A percentile compares a stretch with the other conserved stretches of the same genome.
phyloP scores from a whole-genome alignment of 2,797 vertebrate genomes.

The Spinibarbus caldwelli region DNA sequence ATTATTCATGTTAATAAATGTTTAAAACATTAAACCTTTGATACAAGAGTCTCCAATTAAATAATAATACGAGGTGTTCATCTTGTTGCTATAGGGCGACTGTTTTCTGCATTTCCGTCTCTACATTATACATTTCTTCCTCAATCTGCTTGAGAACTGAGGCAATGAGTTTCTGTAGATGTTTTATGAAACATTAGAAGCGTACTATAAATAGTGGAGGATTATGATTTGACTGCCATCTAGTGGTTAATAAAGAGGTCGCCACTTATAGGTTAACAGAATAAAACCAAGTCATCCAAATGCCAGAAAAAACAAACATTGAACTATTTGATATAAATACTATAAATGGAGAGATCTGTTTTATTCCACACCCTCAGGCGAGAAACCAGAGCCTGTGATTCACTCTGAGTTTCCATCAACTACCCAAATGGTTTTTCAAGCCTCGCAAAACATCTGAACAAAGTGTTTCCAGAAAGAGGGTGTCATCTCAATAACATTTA shows the following conservation, averaged over 20 bases:
- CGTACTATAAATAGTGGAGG: neutral
- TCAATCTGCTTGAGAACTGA: neutral
- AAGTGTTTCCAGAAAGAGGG: neutral
- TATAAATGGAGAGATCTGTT: neutral
- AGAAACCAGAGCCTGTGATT: neutral
- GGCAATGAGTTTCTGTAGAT: neutral
- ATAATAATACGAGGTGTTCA: neutral
- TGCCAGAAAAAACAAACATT: neutral
- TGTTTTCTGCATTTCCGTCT: neutral
- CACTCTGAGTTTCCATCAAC: neutral
- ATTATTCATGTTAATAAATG: neutral
- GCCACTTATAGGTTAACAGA: neutral
- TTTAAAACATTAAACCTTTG: neutral
- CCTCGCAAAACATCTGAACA: neutral
- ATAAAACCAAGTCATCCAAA: neutral
- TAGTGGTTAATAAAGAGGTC: conserved; percentile 51
- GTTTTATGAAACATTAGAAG: neutral
- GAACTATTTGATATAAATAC: neutral
- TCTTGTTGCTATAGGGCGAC: neutral
- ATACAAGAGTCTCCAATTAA: neutral
- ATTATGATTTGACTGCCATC: conserved; percentile 51
- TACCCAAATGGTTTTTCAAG: neutral
- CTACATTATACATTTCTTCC: too few species aligned
- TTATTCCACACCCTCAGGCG: neutral
- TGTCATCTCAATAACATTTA: neutral